These are phyloP conservation scores for Isichthys henryi DNA, from an alignment of 2,113 vertebrate species.

Conservation along the genomic window DNA sequence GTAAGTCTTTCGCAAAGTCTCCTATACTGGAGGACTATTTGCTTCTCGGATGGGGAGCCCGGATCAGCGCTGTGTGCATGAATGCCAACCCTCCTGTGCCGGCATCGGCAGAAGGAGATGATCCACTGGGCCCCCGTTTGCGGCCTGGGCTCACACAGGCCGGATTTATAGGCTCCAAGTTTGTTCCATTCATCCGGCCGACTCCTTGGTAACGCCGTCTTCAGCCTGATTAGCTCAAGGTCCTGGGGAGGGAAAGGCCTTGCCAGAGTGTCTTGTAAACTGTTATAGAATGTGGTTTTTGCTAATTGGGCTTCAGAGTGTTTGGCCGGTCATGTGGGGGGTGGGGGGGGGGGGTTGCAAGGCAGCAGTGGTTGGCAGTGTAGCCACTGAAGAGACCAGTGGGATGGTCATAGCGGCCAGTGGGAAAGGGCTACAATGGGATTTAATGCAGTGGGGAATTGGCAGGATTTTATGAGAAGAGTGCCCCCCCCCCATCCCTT, in stretches of 20 bases:
- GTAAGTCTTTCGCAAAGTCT: not conserved
- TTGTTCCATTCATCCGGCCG: constrained; percentile 19
- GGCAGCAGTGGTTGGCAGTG: not conserved
- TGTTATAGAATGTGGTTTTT: constrained; percentile 18
- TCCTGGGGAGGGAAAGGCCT: not conserved
- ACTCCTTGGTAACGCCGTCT: constrained; percentile 28
- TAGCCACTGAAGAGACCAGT: not conserved
- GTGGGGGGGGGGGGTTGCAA: not conserved
- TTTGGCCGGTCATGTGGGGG: constrained; percentile 5
- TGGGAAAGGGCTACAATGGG: not conserved
- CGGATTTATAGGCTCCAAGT: constrained; percentile 23
- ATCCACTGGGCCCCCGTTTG: constrained; percentile 5
- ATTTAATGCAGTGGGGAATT: constrained; percentile 1
- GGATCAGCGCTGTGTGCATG: constrained; percentile 1
- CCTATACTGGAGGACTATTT: constrained; percentile 3
- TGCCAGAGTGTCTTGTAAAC: constrained; percentile 23
- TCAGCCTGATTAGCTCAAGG: constrained; percentile 12
- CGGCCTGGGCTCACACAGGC: not conserved
- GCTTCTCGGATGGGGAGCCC: constrained; percentile 3
- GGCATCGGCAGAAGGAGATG: not conserved
- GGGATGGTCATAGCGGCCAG: not conserved
- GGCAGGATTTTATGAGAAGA: not conserved
- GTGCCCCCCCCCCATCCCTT: not conserved
- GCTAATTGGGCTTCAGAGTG: constrained; percentile 11
- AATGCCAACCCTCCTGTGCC: not conserved